Evolutionary conservation across 1,140 invertebrate species (phyloP), one percentile per base, ranked within the genome.

Genomic region (Diorhabda elongata): DNA sequence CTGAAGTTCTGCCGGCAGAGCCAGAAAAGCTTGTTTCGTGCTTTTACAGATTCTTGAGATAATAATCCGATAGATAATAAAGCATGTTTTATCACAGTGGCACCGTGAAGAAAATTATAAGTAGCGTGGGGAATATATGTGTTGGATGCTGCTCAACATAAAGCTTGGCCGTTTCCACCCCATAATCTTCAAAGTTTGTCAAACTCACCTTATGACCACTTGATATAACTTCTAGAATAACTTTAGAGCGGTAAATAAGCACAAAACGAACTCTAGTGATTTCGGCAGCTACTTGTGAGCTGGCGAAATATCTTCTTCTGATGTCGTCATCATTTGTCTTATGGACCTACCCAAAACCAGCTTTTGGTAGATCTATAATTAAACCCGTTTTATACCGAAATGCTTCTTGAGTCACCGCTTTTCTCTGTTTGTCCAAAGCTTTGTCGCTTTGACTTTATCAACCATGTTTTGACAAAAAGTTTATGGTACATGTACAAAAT

Each of bases 311-410:
- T 71, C 76, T 74, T 70, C 77, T 66, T 7, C 68, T 69, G 0
- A 78, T 81, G 64, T 83, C 82, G 0, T 78, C 77, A 64, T 80
- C 76, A 73, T 83, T 83, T 2, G 72, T 77, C 42, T 74, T 79
- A 2, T 26, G 1, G 26, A 26, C 26, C 26, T 26, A 26, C 26
- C 77, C 80, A 67, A 73, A 79, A 3, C 77, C 74, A 4, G 75
- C 59, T 75, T 81, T 82, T 0, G 76, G 76, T 8, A 78, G 60
- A 72, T 83, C 79, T 58, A 82, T 75, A 41, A 80, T 67, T 2
- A 81, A 63, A 1, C 75, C 74, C 5, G 74, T 67, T 73, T 76
- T 45, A 41, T 68, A 69, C 68, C 69, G 44, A 74, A 80, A 82
- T 64, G 66, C 42, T 67, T 75, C 45, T 74, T 82, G 76, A 5